Conservation (phyloP, 2,113 vertebrate genomes). For the Triplophysa siluroides region DNA sequence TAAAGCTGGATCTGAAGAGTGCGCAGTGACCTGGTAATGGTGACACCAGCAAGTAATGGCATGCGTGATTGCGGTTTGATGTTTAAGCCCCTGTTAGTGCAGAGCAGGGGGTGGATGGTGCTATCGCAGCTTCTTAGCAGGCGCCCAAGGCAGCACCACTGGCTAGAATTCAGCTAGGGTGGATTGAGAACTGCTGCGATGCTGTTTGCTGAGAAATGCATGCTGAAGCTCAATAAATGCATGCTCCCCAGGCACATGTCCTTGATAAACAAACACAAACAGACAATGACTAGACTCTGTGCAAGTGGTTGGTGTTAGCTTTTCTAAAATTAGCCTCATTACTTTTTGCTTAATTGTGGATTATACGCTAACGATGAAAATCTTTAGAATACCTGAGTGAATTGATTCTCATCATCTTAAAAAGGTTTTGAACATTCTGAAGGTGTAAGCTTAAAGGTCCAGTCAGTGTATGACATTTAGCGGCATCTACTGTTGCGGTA, state of each 20-base stretch:
- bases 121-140: constrained; percentile 48
- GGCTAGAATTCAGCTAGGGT: constrained; percentile 37
- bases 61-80: constrained; percentile 40
- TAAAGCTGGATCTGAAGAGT: constrained; percentile 37
- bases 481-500: too few species aligned
- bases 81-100: constrained; percentile 35
- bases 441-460: too few species aligned
- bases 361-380: background rate
- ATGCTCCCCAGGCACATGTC: background rate
- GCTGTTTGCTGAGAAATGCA: constrained; percentile 1
- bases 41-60: constrained; percentile 34
- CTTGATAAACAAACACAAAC: constrained; percentile 26
- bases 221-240: constrained; percentile 19
- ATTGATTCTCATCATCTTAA: too few species aligned
- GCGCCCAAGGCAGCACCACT: constrained; percentile 42
- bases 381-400: too few species aligned
- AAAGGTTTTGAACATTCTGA: too few species aligned
- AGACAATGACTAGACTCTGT: background rate
- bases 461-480: too few species aligned
- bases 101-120: constrained; percentile 1
- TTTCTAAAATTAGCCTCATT: constrained; percentile 22
- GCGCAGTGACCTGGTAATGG: constrained; percentile 49
- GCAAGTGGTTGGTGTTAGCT: background rate
- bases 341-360: background rate
- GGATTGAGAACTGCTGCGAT: constrained; percentile 28